Base-by-base conservation (phyloP, 2,113 vertebrate species). In the Psittacara wagleri region DNA sequence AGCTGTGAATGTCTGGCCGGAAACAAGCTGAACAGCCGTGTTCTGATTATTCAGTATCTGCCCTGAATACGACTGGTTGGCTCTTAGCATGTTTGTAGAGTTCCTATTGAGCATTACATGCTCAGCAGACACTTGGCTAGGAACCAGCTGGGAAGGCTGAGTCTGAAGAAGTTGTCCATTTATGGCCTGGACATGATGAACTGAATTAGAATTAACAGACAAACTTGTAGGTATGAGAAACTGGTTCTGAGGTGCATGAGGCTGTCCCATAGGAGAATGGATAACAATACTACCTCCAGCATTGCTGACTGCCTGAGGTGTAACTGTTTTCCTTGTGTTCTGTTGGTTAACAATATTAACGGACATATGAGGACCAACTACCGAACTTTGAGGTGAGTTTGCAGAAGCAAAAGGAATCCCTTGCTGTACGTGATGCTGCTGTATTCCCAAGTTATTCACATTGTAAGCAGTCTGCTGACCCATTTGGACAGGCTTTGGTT, bases 401-500 rank as follows among this genome's bases (percentile, higher is more conserved):
- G 98, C 95, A 35, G 98, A 97, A 87, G 97, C 98, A 88, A 98
- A 98, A 1, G 98, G 97, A 95, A 98, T 96, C 44, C 98, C 98
- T 95, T 98, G 98, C 62, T 98, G 98, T 22, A 98, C 97, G 0
- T 98, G 98, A 95, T 98, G 98, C 57, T 98, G 98, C 88, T 98
- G 98, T 78, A 98, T 95, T 89, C 98, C 98, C 95, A 98, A 94
- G 77, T 93, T 98, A 97, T 98, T 98, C 95, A 99, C 98, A 81
- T 97, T 99, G 97, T 99, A 99, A 24, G 99, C 98, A 46, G 98
- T 98, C 95, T 99, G 99, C 96, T 98, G 98, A 77, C 98, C 98
- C 90, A 98, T 97, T 89, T 99, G 99, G 88, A 99, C 90, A 86
- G 99, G 99, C 97, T 99, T 99, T 90, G 99, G 99, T 97, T 99